These are phyloP conservation scores for Mirza zaza DNA, from an alignment of 2,113 vertebrate species.

Conservation along the genomic window DNA sequence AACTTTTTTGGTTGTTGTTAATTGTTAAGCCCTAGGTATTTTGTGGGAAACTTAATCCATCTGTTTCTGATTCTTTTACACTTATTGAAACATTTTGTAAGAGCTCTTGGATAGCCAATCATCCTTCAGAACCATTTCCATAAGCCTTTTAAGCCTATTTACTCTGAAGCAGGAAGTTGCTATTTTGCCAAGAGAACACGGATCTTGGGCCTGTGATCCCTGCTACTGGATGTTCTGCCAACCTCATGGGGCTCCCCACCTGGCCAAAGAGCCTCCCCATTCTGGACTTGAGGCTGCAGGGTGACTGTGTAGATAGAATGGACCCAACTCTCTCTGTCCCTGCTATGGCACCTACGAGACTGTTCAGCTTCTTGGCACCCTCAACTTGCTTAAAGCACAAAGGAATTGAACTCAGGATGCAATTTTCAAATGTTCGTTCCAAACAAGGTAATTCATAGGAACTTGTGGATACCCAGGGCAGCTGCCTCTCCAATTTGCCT, in stretches of 20 bases:
- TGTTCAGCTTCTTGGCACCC: not conserved
- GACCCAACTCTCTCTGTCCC: not conserved
- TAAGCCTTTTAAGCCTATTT: slow-evolving; percentile 57
- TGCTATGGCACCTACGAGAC: not conserved
- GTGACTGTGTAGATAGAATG: not conserved
- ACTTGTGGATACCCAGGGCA: not conserved
- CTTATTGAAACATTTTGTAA: slow-evolving; percentile 55
- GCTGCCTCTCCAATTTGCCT: not conserved
- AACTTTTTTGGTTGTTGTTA: not conserved
- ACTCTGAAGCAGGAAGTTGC: slow-evolving; percentile 49
- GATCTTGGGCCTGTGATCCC: not conserved
- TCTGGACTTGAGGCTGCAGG: not conserved
- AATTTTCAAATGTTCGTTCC: slow-evolving; percentile 43
- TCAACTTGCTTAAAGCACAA: not conserved
- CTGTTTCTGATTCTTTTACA: slow-evolving; percentile 68
- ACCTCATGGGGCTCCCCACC: not conserved
- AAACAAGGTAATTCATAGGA: not conserved
- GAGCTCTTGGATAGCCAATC: slow-evolving; percentile 30
- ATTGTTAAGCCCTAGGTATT: slow-evolving; percentile 39
- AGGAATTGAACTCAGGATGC: slow-evolving; percentile 45
- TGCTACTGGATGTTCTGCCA: not conserved
- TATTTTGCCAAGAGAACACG: slow-evolving; percentile 51
- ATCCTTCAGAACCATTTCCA: slow-evolving; percentile 48
- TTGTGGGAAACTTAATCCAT: slow-evolving; percentile 61
- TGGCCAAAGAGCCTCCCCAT: not conserved